A percentile compares a stretch with the other conserved stretches of the same genome.
Evolutionary conservation across 2,888 invertebrate species (phyloP).

Genomic region (Agrotis puta): DNA sequence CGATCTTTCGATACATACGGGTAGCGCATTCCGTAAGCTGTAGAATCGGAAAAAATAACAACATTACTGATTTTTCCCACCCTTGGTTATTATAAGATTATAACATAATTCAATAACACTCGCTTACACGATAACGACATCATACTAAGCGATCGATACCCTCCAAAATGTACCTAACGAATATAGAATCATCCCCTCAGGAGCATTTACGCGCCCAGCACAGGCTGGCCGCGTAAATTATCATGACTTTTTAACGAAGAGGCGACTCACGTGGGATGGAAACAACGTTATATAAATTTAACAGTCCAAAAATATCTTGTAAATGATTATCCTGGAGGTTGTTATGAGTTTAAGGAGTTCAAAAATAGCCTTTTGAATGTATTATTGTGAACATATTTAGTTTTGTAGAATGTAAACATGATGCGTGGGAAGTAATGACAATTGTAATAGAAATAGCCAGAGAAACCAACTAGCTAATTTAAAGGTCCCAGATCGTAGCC

Average conservation of each 20-base stretch:
- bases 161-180: neutral
- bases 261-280: conserved; percentile 7
- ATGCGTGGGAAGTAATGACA: no score
- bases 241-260: conserved; percentile 56
- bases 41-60: no score
- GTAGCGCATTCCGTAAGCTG: neutral
- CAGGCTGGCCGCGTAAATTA: conserved; percentile 37
- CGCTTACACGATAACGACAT: neutral
- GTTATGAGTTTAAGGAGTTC: neutral
- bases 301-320: conserved; percentile 31
- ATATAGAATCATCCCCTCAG: conserved; percentile 19
- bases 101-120: neutral
- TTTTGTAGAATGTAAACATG: neutral
- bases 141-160: conserved; percentile 6
- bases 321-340: neutral
- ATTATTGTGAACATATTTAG: neutral
- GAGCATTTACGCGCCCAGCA: conserved; percentile 40
- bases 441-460: no score
- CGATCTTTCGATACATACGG: no score
- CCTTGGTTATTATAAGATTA: neutral
- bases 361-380: neutral
- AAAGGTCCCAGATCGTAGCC: no score
- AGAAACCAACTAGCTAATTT: no score
- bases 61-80: neutral
- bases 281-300: conserved; percentile 27